These are phyloP conservation scores for mouse (Mus musculus) DNA, from an alignment of 2,113 vertebrate genomes.

Conservation along the genomic window DNA sequence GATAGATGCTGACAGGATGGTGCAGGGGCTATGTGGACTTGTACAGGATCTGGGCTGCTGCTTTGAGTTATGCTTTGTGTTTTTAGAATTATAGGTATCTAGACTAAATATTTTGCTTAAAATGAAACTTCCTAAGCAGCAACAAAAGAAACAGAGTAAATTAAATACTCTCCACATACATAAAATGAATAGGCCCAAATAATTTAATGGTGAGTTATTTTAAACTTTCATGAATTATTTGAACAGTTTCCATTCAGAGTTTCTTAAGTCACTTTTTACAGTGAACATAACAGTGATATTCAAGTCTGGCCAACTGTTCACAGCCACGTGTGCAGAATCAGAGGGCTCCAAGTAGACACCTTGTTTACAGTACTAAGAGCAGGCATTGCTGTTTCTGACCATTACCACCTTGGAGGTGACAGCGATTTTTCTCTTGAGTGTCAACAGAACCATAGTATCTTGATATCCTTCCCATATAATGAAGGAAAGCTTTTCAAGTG, in stretches of 20 bases:
- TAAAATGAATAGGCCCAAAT: neutral
- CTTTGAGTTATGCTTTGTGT: neutral
- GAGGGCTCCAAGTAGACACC: neutral
- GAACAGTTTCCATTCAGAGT: conserved; percentile 40
- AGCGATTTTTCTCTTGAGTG: conserved; percentile 2
- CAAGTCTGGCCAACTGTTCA: neutral
- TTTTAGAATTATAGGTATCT: conserved; percentile 9
- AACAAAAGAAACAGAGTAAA: neutral
- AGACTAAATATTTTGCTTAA: conserved; percentile 39
- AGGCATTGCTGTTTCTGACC: neutral
- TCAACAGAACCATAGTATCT: neutral
- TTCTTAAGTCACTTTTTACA: conserved; percentile 27
- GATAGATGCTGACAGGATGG: neutral
- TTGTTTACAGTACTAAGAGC: conserved; percentile 1
- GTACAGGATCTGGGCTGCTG: neutral
- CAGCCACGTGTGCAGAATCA: no score
- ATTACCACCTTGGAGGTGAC: neutral
- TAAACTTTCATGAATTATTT: conserved; percentile 39
- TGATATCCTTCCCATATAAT: neutral
- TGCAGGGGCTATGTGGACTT: neutral
- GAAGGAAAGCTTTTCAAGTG: neutral
- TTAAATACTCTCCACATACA: neutral
- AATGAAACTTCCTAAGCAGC: conserved; percentile 16
- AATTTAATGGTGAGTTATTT: neutral
- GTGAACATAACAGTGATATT: neutral